Evolutionary conservation across 2,113 vertebrate genomes (phyloP).

Genomic region (Rhizomys pruinosus): DNA sequence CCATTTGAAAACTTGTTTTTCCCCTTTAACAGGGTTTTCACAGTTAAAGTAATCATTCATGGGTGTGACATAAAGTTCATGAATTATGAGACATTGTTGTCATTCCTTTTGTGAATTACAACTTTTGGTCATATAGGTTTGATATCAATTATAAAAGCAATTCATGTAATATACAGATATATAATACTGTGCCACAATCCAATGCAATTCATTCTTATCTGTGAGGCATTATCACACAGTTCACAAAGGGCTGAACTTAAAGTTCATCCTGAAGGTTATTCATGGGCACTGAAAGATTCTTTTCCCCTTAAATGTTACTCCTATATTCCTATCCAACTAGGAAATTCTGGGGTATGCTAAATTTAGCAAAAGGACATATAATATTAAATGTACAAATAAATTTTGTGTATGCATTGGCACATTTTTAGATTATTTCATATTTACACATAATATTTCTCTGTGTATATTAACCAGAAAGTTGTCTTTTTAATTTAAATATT

Average conservation of each 20-base stretch:
- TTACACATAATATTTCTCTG: slow-evolving; percentile 22
- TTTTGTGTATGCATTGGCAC: not conserved
- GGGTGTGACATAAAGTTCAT: slow-evolving; percentile 74
- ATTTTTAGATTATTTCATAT: not conserved
- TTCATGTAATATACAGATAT: slow-evolving; percentile 72
- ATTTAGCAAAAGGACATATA: not conserved
- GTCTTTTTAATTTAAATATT: slow-evolving; percentile 52
- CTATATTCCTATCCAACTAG: slow-evolving; percentile 1
- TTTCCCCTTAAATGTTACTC: not conserved
- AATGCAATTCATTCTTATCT: slow-evolving; percentile 54
- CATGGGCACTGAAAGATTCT: not conserved
- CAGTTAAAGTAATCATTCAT: slow-evolving; percentile 75
- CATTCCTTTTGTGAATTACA: slow-evolving; percentile 79
- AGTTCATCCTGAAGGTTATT: slow-evolving; percentile 74
- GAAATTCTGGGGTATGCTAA: not conserved
- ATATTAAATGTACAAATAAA: slow-evolving; percentile 2
- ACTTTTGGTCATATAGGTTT: slow-evolving; percentile 78
- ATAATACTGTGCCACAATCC: slow-evolving; percentile 42
- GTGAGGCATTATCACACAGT: slow-evolving; percentile 48
- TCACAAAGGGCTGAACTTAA: slow-evolving; percentile 55
- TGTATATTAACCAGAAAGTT: not conserved
- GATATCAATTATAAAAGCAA: slow-evolving; percentile 75
- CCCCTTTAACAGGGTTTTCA: slow-evolving; percentile 67
- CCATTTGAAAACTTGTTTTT: slow-evolving; percentile 56
- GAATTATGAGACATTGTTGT: slow-evolving; percentile 82